Percentiles rank a stretch among this genome's conserved stretches.
Conservation (phyloP, 1,140 invertebrate genomes). For the Hyphantria cunea region DNA sequence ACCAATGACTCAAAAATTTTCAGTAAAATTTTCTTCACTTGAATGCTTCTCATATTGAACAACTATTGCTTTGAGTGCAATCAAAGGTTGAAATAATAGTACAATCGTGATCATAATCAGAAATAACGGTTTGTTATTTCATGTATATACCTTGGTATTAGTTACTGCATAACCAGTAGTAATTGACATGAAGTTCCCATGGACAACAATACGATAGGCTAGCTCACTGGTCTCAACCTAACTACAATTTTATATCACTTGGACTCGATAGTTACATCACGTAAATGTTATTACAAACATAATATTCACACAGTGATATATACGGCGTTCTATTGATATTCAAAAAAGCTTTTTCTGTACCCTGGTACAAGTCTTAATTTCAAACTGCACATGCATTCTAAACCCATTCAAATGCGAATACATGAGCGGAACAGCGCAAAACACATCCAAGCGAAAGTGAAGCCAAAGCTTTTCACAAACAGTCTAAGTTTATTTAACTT, state of each 20-base stretch:
- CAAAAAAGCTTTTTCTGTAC: slow-evolving; percentile 32
- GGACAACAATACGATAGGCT: slow-evolving; percentile 41
- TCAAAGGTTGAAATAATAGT: neutral
- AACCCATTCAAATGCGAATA: slow-evolving; percentile 39
- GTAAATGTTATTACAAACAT: slow-evolving; percentile 62
- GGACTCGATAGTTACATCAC: slow-evolving; percentile 72
- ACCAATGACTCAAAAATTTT: slow-evolving; percentile 25
- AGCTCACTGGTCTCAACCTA: slow-evolving; percentile 37
- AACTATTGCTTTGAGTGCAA: slow-evolving; percentile 7
- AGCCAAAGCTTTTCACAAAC: slow-evolving; percentile 51
- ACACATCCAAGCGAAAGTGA: slow-evolving; percentile 63
- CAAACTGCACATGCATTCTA: slow-evolving; percentile 12
- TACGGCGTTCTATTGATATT: slow-evolving; percentile 3
- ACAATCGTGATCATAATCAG: slow-evolving; percentile 11
- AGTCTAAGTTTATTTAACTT: slow-evolving; percentile 50
- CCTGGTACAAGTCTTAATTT: slow-evolving; percentile 41
- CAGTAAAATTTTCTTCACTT: slow-evolving; percentile 16
- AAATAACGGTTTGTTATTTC: slow-evolving; percentile 35
- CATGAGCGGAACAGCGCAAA: slow-evolving; percentile 36
- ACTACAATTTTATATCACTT: slow-evolving; percentile 51
- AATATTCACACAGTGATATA: slow-evolving; percentile 42
- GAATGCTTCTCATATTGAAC: neutral
- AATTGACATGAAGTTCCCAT: slow-evolving; percentile 45
- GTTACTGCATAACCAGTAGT: slow-evolving; percentile 1
- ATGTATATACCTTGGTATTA: slow-evolving; percentile 23